Evolutionary conservation across 2,888 invertebrate species (phyloP).

Genomic region (Bellardia pandia): DNA sequence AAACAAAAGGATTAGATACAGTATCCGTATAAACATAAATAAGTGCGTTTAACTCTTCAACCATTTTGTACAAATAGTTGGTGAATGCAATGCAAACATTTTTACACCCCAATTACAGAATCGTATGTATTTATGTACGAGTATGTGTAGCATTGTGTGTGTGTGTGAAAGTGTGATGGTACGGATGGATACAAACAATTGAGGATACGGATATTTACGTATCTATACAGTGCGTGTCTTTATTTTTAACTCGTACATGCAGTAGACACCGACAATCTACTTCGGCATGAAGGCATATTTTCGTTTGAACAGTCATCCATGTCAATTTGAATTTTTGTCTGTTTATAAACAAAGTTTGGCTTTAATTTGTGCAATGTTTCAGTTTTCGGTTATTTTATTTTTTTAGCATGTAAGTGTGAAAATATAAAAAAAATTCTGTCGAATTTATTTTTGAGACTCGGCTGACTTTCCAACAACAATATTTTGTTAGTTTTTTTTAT

Average conservation of each 20-base stretch:
- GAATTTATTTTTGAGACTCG: constrained; percentile 63
- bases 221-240: constrained; percentile 58
- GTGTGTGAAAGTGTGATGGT: constrained; percentile 40
- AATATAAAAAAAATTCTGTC: constrained; percentile 74
- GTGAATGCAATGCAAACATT: constrained; percentile 36
- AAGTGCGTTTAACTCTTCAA: constrained; percentile 51
- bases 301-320: constrained; percentile 69
- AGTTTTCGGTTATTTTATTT: constrained; percentile 64
- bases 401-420: constrained; percentile 82
- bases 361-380: constrained; percentile 72
- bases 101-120: constrained; percentile 63
- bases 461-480: constrained; percentile 63
- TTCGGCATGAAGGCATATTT: constrained; percentile 48
- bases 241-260: constrained; percentile 19
- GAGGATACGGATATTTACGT: constrained; percentile 69
- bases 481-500: constrained; percentile 17
- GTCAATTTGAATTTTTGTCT: constrained; percentile 69
- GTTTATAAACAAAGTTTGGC: constrained; percentile 71
- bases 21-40: constrained; percentile 31
- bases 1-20: constrained; percentile 63
- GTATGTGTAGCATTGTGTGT: constrained; percentile 1
- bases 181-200: constrained; percentile 48
- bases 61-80: constrained; percentile 12
- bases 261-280: neutral
- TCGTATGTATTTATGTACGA: neutral